These are phyloP conservation scores for Neoniphon sammara DNA, from an alignment of 2,797 vertebrate genomes.

Conservation along the genomic window DNA sequence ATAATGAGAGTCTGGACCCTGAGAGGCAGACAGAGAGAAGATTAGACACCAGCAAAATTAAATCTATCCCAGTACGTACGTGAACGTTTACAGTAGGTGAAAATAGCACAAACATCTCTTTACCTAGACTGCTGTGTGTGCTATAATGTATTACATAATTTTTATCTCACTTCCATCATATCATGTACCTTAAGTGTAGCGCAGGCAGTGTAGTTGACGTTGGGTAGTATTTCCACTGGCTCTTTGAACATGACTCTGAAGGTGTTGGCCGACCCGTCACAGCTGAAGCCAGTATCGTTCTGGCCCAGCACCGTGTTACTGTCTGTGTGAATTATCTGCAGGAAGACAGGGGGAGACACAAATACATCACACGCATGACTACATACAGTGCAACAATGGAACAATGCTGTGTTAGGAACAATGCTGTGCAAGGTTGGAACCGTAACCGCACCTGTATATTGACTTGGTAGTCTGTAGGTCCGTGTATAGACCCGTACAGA, in stretches of 20 bases:
- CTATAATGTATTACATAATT: neutral
- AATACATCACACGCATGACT: neutral
- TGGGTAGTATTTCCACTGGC: constrained; percentile 95
- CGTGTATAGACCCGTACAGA: constrained; percentile 97
- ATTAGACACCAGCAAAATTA: neutral
- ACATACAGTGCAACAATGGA: neutral
- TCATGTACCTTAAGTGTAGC: constrained; percentile 91
- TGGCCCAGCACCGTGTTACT: constrained; percentile 96
- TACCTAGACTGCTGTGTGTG: neutral
- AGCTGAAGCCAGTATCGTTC: constrained; percentile 97
- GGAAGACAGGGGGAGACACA: neutral
- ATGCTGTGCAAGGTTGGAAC: neutral
- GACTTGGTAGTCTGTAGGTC: constrained; percentile 98
- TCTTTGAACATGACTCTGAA: constrained; percentile 99
- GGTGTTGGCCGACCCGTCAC: constrained; percentile 93
- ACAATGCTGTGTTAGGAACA: neutral
- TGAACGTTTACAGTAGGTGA: neutral
- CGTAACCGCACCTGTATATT: constrained; percentile 91
- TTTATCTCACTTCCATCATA: neutral
- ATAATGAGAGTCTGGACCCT: constrained; percentile 98
- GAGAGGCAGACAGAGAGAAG: constrained; percentile 25
- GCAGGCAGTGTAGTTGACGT: constrained; percentile 95
- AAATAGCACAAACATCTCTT: neutral
- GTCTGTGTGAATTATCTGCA: constrained; percentile 96
- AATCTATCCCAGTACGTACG: neutral